Conservation (phyloP, 2,797 vertebrate species). For the Ptychadena robeensis region DNA sequence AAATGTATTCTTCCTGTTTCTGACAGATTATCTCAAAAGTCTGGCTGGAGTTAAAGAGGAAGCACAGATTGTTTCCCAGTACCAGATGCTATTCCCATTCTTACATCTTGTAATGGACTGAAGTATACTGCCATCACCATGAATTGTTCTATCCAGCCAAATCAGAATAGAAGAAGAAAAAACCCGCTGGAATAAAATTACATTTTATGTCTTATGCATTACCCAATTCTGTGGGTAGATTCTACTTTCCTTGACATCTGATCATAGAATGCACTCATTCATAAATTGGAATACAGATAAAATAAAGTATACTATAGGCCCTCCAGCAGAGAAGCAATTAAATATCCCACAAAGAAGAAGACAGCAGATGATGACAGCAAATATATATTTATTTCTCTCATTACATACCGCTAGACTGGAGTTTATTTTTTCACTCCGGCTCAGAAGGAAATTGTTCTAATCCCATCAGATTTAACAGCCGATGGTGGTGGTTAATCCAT, state of each 20-base stretch:
- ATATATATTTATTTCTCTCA: constrained; percentile 49
- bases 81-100: constrained; percentile 60
- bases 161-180: constrained; percentile 17
- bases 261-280: constrained; percentile 47
- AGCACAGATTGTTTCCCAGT: constrained; percentile 48
- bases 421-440: constrained; percentile 38
- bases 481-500: constrained; percentile 59
- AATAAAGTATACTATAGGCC: constrained; percentile 35
- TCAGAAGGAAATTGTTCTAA: constrained; percentile 61
- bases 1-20: constrained; percentile 63
- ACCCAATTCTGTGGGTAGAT: constrained; percentile 18
- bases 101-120: constrained; percentile 54
- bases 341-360: constrained; percentile 30
- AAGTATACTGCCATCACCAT: constrained; percentile 23
- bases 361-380: constrained; percentile 41
- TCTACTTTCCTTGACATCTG: constrained; percentile 42
- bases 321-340: constrained; percentile 50
- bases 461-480: constrained; percentile 58
- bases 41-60: constrained; percentile 57
- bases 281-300: constrained; percentile 44
- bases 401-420: constrained; percentile 36
- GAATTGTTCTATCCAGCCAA: constrained; percentile 41
- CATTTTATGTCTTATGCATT: constrained; percentile 26
- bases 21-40: constrained; percentile 63
- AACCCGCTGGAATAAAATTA: constrained; percentile 19